Conservation (phyloP, 2,113 vertebrate species). For the Stigmatopora nigra region DNA sequence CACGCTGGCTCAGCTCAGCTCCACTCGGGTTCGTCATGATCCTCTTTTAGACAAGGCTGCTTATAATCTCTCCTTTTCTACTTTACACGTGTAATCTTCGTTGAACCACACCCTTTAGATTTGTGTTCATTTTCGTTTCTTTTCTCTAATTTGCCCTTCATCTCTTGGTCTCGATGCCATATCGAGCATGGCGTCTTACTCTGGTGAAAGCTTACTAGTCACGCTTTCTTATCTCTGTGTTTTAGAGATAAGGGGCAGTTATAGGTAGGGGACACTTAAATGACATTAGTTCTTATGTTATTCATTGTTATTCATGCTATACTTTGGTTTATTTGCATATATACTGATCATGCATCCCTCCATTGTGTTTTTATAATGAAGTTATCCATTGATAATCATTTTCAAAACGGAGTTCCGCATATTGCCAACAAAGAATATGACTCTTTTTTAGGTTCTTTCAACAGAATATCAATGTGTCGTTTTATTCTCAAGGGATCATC, state of each 20-base stretch:
- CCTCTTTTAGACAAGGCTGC: conserved; percentile 61
- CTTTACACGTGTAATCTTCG: neutral
- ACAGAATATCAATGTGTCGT: no score
- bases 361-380: neutral
- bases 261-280: conserved; percentile 4
- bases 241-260: conserved; percentile 7
- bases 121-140: neutral
- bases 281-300: neutral
- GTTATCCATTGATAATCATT: neutral
- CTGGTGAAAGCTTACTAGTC: conserved; percentile 31
- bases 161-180: neutral
- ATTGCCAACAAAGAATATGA: no score
- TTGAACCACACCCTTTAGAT: neutral
- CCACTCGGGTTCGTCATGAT: conserved; percentile 64
- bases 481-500: no score
- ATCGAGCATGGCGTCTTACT: conserved; percentile 8
- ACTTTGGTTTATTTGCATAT: neutral
- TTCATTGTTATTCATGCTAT: neutral
- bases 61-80: conserved; percentile 24
- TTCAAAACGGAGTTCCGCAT: neutral
- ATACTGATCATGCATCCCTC: neutral
- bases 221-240: conserved; percentile 31
- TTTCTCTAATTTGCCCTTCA: neutral
- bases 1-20: conserved; percentile 51
- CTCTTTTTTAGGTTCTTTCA: no score